phyloP scores from a whole-genome alignment of 92 coral and sea anemone genomes.

The Metridium senile region DNA sequence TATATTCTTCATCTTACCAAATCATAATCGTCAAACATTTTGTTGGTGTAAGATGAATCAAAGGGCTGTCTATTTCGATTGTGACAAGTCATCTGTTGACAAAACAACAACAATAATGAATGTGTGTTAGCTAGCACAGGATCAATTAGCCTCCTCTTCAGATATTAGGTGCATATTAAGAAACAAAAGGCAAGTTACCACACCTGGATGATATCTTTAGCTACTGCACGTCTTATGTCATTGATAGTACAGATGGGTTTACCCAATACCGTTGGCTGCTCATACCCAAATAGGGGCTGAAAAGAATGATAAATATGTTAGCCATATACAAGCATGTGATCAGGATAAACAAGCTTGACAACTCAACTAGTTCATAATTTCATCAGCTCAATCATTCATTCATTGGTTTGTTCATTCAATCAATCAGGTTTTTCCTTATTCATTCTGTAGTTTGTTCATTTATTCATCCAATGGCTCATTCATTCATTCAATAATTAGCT shows the following conservation, averaged over 20 bases:
- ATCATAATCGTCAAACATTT: conserved; percentile 9
- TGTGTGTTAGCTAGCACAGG: no score
- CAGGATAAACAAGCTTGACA: no score
- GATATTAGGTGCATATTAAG: neutral
- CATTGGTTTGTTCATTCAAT: no score
- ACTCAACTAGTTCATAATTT: no score
- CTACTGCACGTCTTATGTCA: conserved; percentile 23
- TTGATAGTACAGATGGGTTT: conserved; percentile 6
- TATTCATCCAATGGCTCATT: no score
- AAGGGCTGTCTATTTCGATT: neutral
- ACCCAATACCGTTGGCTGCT: neutral
- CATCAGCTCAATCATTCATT: no score
- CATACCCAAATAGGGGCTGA: neutral
- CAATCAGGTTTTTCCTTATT: no score
- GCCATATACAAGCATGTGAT: no score
- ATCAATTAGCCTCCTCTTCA: no score
- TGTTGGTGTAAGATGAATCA: neutral
- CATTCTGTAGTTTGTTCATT: no score
- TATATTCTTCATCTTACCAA: no score
- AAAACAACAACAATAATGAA: neutral
- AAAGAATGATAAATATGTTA: neutral
- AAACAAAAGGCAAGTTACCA: neutral
- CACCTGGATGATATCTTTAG: conserved; percentile 39
- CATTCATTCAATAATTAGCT: no score
- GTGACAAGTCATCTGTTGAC: conserved; percentile 18